Evolutionary conservation across 2,888 invertebrate genomes (phyloP).

Genomic region (Pilophorus perplexus): DNA sequence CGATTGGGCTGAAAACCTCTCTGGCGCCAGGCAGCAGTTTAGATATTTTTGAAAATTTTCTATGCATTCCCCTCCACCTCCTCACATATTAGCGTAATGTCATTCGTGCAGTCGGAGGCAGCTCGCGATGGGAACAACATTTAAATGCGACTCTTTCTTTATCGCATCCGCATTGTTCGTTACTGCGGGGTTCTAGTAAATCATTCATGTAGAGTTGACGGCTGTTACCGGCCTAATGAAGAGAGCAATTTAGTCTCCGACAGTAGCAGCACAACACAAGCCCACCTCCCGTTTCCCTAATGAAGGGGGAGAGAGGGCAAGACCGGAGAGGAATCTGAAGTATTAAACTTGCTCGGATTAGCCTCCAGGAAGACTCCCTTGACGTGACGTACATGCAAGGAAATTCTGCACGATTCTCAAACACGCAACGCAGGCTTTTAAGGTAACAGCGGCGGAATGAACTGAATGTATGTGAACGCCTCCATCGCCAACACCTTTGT

Average conservation of each 20-base stretch:
- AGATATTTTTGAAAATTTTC: too few species aligned
- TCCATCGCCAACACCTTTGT: too few species aligned
- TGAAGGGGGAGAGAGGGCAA: background rate
- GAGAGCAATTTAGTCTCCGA: background rate
- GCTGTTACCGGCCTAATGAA: background rate
- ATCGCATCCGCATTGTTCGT: conserved; percentile 16
- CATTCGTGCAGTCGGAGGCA: too few species aligned
- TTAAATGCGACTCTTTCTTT: too few species aligned
- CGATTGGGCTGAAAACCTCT: too few species aligned
- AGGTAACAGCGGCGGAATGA: too few species aligned
- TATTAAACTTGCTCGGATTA: background rate
- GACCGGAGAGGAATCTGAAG: background rate
- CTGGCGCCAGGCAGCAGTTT: too few species aligned
- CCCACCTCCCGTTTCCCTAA: background rate
- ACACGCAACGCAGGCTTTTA: background rate
- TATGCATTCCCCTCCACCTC: too few species aligned
- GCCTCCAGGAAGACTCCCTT: background rate
- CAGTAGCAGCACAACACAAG: background rate
- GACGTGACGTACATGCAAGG: background rate
- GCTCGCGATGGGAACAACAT: too few species aligned
- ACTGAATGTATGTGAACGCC: background rate
- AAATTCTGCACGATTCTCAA: background rate
- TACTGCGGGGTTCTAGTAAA: background rate
- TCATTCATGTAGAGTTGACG: background rate
- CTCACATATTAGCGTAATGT: too few species aligned